Conservation (phyloP, 35 echinoderm and acorn worm species). For the Lytechinus pictus region DNA sequence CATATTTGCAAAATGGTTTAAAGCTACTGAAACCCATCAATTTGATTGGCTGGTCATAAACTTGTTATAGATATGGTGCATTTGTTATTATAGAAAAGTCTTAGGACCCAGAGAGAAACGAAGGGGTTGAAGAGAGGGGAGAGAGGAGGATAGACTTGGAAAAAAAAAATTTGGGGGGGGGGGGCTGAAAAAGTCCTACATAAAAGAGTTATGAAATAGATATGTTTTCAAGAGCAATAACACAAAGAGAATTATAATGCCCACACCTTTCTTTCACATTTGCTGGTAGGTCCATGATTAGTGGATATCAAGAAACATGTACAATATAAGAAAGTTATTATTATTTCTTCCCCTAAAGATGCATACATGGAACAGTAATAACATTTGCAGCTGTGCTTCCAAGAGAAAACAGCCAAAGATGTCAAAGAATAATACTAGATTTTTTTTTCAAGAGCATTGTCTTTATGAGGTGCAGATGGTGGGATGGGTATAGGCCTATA, state of each 20-base stretch:
- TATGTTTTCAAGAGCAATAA: neutral
- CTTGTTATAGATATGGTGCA: too few relatives aligned
- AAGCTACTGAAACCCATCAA: too few relatives aligned
- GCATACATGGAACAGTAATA: neutral
- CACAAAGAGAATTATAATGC: neutral
- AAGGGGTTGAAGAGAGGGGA: too few relatives aligned
- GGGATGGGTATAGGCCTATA: neutral
- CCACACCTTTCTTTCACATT: neutral
- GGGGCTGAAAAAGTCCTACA: too few relatives aligned
- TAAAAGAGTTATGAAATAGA: neutral
- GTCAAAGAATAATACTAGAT: neutral
- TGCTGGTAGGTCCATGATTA: neutral
- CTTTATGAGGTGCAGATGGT: neutral
- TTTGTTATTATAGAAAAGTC: too few relatives aligned
- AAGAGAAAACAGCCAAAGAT: neutral
- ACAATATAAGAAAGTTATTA: neutral
- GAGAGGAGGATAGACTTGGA: too few relatives aligned
- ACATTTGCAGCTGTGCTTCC: neutral
- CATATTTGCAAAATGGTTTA: too few relatives aligned
- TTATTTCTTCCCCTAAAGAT: neutral
- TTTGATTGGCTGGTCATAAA: too few relatives aligned
- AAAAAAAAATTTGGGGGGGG: too few relatives aligned
- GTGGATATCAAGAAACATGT: neutral
- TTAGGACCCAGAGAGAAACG: too few relatives aligned
- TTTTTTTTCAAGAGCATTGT: neutral